These are phyloP conservation scores for Dolichallabes microphthalmus DNA, from an alignment of 2,113 vertebrate genomes.

Conservation along the genomic window DNA sequence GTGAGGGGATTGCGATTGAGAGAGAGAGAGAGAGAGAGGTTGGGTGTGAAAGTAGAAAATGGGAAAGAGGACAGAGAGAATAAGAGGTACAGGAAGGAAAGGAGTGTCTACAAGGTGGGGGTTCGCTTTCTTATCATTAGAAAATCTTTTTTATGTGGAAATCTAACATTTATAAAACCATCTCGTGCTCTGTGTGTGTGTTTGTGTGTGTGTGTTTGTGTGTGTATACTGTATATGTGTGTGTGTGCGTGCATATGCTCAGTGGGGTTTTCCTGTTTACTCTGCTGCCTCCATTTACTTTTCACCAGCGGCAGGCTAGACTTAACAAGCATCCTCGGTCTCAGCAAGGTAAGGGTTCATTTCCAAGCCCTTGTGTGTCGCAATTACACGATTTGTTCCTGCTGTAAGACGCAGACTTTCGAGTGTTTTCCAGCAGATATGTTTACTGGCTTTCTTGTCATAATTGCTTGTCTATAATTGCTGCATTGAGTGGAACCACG, in stretches of 20 bases:
- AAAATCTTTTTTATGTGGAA: conserved; percentile 3
- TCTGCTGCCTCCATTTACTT: conserved; percentile 8
- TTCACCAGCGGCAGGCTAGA: neutral
- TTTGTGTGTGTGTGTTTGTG: too few relatives aligned
- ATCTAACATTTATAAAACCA: conserved; percentile 13
- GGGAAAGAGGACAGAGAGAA: conserved; percentile 7
- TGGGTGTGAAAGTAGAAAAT: neutral
- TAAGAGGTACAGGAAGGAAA: conserved; percentile 37
- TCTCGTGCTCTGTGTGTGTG: neutral
- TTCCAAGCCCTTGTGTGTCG: neutral
- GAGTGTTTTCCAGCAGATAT: neutral
- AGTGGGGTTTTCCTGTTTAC: conserved; percentile 2
- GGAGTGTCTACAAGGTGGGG: conserved; percentile 29
- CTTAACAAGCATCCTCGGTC: conserved; percentile 20
- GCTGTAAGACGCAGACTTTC: neutral
- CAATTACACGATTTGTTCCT: neutral
- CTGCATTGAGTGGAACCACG: neutral
- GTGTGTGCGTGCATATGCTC: neutral
- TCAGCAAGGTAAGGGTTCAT: conserved; percentile 44
- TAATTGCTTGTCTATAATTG: conserved; percentile 3
- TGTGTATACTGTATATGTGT: too few relatives aligned
- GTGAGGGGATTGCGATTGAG: neutral
- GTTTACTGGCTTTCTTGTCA: neutral
- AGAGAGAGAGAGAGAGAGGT: neutral
- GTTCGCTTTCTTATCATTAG: conserved; percentile 42